Conservation (phyloP, 1,140 invertebrate genomes). For the Calycopis cecrops region DNA sequence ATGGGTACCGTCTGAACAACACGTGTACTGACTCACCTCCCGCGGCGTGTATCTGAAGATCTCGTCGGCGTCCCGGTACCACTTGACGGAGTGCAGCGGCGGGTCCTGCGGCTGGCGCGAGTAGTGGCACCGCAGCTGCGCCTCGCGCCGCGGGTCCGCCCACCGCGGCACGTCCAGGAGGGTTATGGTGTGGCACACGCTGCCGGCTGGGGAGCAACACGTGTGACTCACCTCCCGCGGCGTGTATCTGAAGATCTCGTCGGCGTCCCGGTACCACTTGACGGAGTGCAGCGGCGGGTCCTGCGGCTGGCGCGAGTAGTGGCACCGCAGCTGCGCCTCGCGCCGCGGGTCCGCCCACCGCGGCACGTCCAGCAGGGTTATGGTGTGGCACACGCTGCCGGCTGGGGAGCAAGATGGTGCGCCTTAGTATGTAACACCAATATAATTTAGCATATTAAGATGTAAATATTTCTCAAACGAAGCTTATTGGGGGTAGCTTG, state of each 20-base stretch:
- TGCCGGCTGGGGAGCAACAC: too few species aligned
- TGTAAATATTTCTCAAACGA: too few species aligned
- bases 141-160: conserved; percentile 51
- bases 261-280: conserved; percentile 57
- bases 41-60: conserved; percentile 62
- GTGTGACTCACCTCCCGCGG: conserved; percentile 53
- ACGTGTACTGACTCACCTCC: conserved; percentile 50
- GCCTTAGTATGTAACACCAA: too few species aligned
- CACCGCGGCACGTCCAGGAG: conserved; percentile 51
- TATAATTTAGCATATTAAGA: too few species aligned
- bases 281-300: conserved; percentile 61
- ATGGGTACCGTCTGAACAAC: too few species aligned
- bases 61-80: conserved; percentile 56
- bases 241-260: conserved; percentile 64
- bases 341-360: conserved; percentile 51
- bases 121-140: conserved; percentile 53
- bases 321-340: conserved; percentile 50
- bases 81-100: conserved; percentile 61
- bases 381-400: conserved; percentile 53
- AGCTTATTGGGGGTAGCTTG: too few species aligned
- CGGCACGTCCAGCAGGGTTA: conserved; percentile 53
- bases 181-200: too few species aligned
- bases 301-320: conserved; percentile 44
- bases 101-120: conserved; percentile 46
- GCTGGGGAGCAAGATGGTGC: conserved; percentile 33